These are phyloP conservation scores for Phoxinus dragarum DNA, from an alignment of 2,797 vertebrate species.

Conservation along the genomic window DNA sequence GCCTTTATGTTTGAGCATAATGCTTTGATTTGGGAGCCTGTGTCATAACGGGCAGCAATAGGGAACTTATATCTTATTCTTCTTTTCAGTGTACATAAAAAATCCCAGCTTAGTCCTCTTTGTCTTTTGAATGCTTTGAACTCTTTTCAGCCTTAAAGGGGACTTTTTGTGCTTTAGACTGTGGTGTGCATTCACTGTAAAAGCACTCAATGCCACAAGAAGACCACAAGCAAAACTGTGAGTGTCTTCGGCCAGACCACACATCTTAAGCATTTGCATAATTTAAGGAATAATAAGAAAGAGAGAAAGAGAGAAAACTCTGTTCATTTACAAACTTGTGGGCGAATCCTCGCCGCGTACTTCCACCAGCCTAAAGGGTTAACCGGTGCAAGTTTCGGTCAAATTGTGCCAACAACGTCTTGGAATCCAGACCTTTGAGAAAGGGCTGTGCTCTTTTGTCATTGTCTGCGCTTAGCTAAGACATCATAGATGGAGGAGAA, in stretches of 20 bases:
- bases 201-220: slow-evolving; percentile 96
- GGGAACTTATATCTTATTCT: slow-evolving; percentile 99
- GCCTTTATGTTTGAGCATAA: slow-evolving; percentile 87
- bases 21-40: slow-evolving; percentile 93
- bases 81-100: slow-evolving; percentile 99
- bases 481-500: slow-evolving; percentile 74
- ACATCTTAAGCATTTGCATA: slow-evolving; percentile 99
- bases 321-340: slow-evolving; percentile 84
- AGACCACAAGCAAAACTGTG: slow-evolving; percentile 98
- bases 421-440: slow-evolving; percentile 65
- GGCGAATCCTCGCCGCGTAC: slow-evolving; percentile 76
- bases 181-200: slow-evolving; percentile 99
- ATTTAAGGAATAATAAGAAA: slow-evolving; percentile 83
- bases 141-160: slow-evolving; percentile 97
- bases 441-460: slow-evolving; percentile 73
- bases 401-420: slow-evolving; percentile 68
- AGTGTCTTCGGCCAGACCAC: slow-evolving; percentile 99
- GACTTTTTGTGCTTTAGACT: slow-evolving; percentile 96
- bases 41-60: slow-evolving; percentile 94
- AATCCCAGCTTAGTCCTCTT: slow-evolving; percentile 99
- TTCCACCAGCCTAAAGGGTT: slow-evolving; percentile 74
- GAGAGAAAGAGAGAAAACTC: slow-evolving; percentile 70
- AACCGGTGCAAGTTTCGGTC: slow-evolving; percentile 65
- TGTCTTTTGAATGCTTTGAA: slow-evolving; percentile 99
- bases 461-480: slow-evolving; percentile 78